These are phyloP conservation scores for Geococcyx californianus DNA, from an alignment of 2,113 vertebrate genomes.

Conservation along the genomic window DNA sequence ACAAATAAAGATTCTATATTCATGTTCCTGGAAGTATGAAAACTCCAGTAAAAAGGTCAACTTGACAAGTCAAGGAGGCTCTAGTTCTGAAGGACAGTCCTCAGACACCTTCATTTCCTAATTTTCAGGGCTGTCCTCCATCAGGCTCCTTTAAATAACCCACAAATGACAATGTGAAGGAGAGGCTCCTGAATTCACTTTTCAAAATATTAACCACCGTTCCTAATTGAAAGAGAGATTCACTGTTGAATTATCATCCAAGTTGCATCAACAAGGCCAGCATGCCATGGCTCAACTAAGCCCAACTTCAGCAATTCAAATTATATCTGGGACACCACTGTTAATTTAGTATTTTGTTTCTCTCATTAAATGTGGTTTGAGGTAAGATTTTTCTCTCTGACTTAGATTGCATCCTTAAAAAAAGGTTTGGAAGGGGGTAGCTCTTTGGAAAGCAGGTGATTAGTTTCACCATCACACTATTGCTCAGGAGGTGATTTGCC, in stretches of 20 bases:
- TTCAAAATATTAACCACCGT: not conserved
- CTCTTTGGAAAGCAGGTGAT: not conserved
- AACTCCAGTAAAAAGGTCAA: not conserved
- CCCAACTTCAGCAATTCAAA: not conserved
- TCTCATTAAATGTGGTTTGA: not conserved
- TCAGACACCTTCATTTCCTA: not conserved
- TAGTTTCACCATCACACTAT: not conserved
- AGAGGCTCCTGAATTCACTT: not conserved
- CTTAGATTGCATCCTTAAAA: not conserved
- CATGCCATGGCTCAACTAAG: not conserved
- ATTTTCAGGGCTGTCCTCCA: not conserved
- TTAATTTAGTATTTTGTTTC: not conserved
- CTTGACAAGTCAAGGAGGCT: not conserved
- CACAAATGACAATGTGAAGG: not conserved
- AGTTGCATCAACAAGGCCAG: not conserved
- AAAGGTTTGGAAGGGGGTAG: not conserved
- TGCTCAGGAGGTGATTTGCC: not conserved
- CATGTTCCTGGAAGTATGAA: not conserved
- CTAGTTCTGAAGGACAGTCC: not conserved
- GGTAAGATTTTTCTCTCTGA: not conserved
- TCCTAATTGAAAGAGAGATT: not conserved
- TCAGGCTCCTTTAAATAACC: not conserved
- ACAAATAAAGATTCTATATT: not conserved
- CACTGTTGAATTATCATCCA: not conserved
- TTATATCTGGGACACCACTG: not conserved